Evolutionary conservation across 2,113 vertebrate genomes (phyloP).

Genomic region (Lota lota): DNA sequence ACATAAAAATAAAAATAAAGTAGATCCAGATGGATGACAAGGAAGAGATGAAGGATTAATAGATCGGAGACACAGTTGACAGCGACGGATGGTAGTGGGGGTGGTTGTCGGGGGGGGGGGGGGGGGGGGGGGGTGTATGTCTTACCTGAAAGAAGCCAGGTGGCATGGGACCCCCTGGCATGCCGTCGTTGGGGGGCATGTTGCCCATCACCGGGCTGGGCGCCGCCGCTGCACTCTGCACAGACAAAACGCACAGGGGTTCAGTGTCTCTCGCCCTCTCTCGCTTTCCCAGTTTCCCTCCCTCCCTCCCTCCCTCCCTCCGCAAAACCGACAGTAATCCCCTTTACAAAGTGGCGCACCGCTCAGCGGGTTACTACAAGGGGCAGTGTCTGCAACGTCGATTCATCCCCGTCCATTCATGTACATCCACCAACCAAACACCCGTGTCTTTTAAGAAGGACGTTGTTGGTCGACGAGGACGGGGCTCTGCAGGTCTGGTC

Average conservation of each 20-base stretch:
- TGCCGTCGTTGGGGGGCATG: constrained; percentile 83
- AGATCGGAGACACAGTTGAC: neutral
- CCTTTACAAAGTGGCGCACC: constrained; percentile 14
- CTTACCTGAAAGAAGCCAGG: constrained; percentile 86
- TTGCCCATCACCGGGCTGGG: constrained; percentile 88
- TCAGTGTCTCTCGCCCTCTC: constrained; percentile 7
- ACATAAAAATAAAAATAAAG: neutral
- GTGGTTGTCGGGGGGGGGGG: neutral
- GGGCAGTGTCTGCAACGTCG: constrained; percentile 50
- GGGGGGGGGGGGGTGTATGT: neutral
- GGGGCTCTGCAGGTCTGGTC: too few species aligned
- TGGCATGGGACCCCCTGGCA: constrained; percentile 81
- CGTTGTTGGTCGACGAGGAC: too few species aligned
- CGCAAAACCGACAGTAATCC: neutral
- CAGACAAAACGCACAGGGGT: constrained; percentile 16
- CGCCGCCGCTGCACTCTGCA: constrained; percentile 81
- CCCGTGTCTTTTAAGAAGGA: neutral
- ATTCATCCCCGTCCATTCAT: neutral
- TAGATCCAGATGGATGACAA: neutral
- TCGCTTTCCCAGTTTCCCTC: neutral
- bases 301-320: neutral
- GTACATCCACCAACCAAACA: too few species aligned
- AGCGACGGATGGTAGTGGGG: neutral
- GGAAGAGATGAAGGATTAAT: constrained; percentile 3
- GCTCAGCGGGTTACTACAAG: constrained; percentile 28